Base-by-base conservation (phyloP, 2,797 vertebrate genomes). In the Eospalax fontanierii region DNA sequence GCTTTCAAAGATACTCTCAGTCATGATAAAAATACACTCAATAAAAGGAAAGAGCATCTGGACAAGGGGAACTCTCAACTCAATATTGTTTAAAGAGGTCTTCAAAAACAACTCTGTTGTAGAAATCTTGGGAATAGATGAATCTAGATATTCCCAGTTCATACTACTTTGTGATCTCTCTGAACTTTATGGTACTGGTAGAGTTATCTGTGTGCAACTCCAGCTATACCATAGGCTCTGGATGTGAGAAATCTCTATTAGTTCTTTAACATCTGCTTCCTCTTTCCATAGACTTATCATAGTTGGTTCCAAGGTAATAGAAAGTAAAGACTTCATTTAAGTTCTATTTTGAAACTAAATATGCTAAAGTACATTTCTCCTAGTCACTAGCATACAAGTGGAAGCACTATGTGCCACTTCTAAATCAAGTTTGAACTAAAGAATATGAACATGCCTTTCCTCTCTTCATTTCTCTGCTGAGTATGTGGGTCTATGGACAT, bases 261-360 rank as follows among this genome's bases (percentile, higher is more conserved):
- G 40, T 50, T 87, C 46, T 68, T 90, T 38, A 83, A 43, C 79
- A 74, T 65, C 35, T 63, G n/a, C 59, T 79, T 24, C 78, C 79
- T 59, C 7, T 79, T 50, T 59, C 4, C 70, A 19, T 46, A n/a
- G 24, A 63, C 74, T 65, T 65, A n/a, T n/a, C 33, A 92, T 12
- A 50, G 38, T n/a, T 89, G 35, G 8, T 61, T 46, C 35, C 8
- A 33, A 30, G 33, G 4, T 35, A 63, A 46, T 1, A 11, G 40
- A 76, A 75, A 70, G 40, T 59, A 76, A 75, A 76, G 35, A 38
- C n/a, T 91, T 86, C 30, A 76, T 83, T 68, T 78, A 74, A 30
- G 83, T 26, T 74, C 40, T 87, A 40, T 61, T n/a, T 83, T 89
- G 82, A 93, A 95, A 95, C 40, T 26, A 86, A 5, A 21, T 85